phyloP scores from a whole-genome alignment of 2,113 vertebrate species.

The Maccullochella peelii region DNA sequence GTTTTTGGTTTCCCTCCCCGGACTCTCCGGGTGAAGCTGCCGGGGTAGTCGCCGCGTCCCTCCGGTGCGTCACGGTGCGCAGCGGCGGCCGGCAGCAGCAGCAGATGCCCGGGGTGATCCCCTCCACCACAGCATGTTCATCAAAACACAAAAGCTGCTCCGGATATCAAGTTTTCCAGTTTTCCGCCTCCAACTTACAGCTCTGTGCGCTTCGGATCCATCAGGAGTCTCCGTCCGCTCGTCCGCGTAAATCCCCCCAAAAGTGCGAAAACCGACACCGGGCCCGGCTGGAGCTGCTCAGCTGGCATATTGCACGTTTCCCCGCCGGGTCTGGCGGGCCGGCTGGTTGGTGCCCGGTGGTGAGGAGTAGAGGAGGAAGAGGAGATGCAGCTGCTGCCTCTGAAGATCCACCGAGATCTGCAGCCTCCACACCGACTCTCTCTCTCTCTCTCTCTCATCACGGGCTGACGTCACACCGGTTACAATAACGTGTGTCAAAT shows the following conservation, averaged over 20 bases:
- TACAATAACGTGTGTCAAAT: conserved; percentile 21
- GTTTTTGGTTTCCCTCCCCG: background rate
- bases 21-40: conserved; percentile 20
- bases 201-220: conserved; percentile 39
- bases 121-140: conserved; percentile 36
- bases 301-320: conserved; percentile 45
- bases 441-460: conserved; percentile 5
- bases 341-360: background rate
- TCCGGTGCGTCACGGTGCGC: conserved; percentile 42
- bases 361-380: background rate
- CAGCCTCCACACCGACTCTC: conserved; percentile 7
- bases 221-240: conserved; percentile 17
- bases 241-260: conserved; percentile 45
- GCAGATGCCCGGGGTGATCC: conserved; percentile 11
- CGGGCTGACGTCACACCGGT: conserved; percentile 57
- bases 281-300: conserved; percentile 23
- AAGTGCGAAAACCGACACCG: conserved; percentile 25
- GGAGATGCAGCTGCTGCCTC: conserved; percentile 31
- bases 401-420: conserved; percentile 33
- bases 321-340: background rate
- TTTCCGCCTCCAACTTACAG: conserved; percentile 40
- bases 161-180: conserved; percentile 31
- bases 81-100: conserved; percentile 7
- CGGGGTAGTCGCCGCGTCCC: conserved; percentile 20
- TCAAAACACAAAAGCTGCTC: conserved; percentile 14